phyloP scores from a whole-genome alignment of 2,888 invertebrate species.

The Nysson spinosus region DNA sequence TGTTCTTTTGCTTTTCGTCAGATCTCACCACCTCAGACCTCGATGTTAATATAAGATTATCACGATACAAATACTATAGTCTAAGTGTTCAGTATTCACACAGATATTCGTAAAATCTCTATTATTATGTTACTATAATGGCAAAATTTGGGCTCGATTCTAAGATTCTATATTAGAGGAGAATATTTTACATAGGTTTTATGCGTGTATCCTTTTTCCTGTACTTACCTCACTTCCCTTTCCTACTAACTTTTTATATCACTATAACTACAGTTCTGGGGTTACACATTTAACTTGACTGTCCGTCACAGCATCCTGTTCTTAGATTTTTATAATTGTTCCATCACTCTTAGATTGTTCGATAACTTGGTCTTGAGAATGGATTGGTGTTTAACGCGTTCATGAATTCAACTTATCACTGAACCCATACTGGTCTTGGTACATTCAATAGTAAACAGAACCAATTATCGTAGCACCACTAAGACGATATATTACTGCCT shows the following conservation, averaged over 20 bases:
- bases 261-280: conserved; percentile 44
- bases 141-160: conserved; percentile 56
- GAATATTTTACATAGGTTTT: conserved; percentile 66
- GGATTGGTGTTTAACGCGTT: conserved; percentile 31
- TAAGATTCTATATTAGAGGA: conserved; percentile 42
- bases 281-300: conserved; percentile 43
- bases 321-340: conserved; percentile 34
- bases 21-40: conserved; percentile 38
- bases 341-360: conserved; percentile 24
- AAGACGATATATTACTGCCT: conserved; percentile 61
- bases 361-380: conserved; percentile 44
- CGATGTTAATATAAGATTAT: conserved; percentile 43
- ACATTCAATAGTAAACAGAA: conserved; percentile 34
- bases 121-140: conserved; percentile 59
- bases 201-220: conserved; percentile 24
- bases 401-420: conserved; percentile 39
- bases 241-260: conserved; percentile 29
- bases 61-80: conserved; percentile 62
- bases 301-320: conserved; percentile 35
- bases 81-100: conserved; percentile 68
- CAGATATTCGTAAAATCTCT: conserved; percentile 57
- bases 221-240: conserved; percentile 28
- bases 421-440: conserved; percentile 30
- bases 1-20: conserved; percentile 27
- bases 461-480: conserved; percentile 58